Evolutionary conservation across 2,113 vertebrate species (phyloP).

Genomic region (Junco hyemalis): DNA sequence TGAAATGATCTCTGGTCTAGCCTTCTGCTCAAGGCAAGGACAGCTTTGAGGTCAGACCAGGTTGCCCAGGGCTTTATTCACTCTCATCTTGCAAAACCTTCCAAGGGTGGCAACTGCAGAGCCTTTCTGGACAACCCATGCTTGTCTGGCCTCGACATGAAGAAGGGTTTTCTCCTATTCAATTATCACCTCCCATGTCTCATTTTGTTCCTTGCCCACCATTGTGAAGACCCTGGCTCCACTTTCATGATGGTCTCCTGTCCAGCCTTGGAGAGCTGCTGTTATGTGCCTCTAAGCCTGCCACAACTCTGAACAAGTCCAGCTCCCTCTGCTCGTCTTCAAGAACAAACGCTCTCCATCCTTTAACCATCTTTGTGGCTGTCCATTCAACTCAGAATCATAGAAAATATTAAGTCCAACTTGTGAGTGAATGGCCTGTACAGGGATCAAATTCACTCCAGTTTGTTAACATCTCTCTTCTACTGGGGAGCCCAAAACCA

Average conservation of each 20-base stretch:
- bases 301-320: background rate
- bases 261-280: background rate
- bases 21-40: background rate
- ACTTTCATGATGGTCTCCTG: background rate
- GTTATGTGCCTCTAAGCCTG: background rate
- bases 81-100: background rate
- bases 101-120: background rate
- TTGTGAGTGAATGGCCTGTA: background rate
- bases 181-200: background rate
- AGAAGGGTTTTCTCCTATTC: background rate
- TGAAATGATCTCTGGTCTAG: background rate
- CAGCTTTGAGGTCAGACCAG: background rate
- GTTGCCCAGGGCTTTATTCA: background rate
- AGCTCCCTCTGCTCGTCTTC: background rate
- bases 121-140: background rate
- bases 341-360: background rate
- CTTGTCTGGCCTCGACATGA: background rate
- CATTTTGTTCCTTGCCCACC: background rate
- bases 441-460: background rate
- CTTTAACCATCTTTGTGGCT: background rate
- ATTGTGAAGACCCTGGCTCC: background rate
- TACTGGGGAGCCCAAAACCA: rapidly evolving
- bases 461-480: background rate
- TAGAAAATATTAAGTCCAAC: background rate
- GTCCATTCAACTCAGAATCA: background rate